Evolutionary conservation across 2,113 vertebrate species (phyloP), one percentile per base, ranked within the genome.

Genomic region (Myiagra hebetior): DNA sequence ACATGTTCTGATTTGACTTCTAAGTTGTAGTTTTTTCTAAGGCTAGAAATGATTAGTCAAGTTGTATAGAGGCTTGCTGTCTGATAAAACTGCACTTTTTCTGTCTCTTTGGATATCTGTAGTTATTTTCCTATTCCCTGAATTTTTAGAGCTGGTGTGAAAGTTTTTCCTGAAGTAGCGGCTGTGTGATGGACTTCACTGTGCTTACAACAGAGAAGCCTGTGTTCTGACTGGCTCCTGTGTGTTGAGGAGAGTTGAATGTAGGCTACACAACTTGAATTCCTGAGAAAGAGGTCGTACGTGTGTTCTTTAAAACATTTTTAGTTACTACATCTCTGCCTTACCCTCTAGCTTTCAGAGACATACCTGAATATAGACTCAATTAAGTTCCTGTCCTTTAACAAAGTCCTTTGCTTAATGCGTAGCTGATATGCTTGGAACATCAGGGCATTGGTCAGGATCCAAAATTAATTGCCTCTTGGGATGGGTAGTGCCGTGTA

Each of bases 341-440:
- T 70, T 89, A 84, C 91, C 89, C 72, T 74, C 70, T 84, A 95
- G 59, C 86, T 96, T 95, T 91, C 50, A 31, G 89, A 95, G 86
- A 44, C 12, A 1, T 77, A 65, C 57, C 88, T 89, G 95, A 93
- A 93, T 96, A 90, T 84, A 92, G 79, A 59, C 52, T 86, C 89
- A 95, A 84, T 95, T 95, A 96, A 92, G 87, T 77, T 84, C 56
- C 22, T 87, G 91, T 77, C 94, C 91, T 97, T 95, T 86, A 82
- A 57, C 84, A 79, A 93, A 95, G 80, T 93, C 55, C 83, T 95
- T 84, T 86, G 42, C 76, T 86, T 86, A 80, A 52, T 89, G 50
- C 1, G 3, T 72, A 74, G 86, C n/a, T 67, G 64, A 74, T 91
- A 63, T 8, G 44, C 68, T 70, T 68, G 52, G 83, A 91, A 81